Percentiles rank a stretch among this genome's conserved stretches.
These are phyloP conservation scores for Rhorus exstirpatorius DNA, from an alignment of 2,888 invertebrate species.

Conservation along the genomic window DNA sequence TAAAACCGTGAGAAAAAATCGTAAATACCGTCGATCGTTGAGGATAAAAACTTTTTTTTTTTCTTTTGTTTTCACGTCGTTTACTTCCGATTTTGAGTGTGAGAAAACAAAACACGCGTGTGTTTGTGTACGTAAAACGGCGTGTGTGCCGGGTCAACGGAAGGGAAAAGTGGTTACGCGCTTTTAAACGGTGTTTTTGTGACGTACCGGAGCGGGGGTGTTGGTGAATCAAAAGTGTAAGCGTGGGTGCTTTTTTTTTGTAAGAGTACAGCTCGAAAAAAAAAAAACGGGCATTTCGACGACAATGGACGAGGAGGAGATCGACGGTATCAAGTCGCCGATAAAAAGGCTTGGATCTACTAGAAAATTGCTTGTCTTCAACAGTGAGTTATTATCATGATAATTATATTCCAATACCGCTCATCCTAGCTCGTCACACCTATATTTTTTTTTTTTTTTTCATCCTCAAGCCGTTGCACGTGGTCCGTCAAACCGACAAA, in stretches of 20 bases:
- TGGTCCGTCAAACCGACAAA: too few species aligned
- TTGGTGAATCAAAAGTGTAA: neutral
- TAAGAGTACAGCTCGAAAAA: constrained; percentile 44
- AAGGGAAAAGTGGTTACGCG: neutral
- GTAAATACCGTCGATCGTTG: constrained; percentile 37
- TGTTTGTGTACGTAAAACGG: constrained; percentile 12
- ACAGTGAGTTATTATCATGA: constrained; percentile 91
- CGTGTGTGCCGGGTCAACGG: neutral
- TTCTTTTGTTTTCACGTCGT: neutral
- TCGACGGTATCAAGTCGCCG: constrained; percentile 91
- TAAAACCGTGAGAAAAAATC: constrained; percentile 15
- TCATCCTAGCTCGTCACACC: neutral
- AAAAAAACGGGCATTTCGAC: constrained; percentile 60
- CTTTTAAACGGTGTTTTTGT: neutral
- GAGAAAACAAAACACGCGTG: constrained; percentile 1
- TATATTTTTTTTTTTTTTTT: constrained; percentile 9
- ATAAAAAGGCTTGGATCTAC: constrained; percentile 94
- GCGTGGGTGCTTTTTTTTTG: constrained; percentile 38
- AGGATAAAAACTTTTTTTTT: neutral
- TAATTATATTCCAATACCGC: too few species aligned
- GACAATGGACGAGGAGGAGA: constrained; percentile 91
- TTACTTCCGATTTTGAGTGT: constrained; percentile 6
- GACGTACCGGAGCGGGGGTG: constrained; percentile 1
- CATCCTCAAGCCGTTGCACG: too few species aligned
- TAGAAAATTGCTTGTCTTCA: constrained; percentile 92